Base-by-base conservation (phyloP, 1,140 invertebrate genomes). In the Drosophila mojavensis region DNA sequence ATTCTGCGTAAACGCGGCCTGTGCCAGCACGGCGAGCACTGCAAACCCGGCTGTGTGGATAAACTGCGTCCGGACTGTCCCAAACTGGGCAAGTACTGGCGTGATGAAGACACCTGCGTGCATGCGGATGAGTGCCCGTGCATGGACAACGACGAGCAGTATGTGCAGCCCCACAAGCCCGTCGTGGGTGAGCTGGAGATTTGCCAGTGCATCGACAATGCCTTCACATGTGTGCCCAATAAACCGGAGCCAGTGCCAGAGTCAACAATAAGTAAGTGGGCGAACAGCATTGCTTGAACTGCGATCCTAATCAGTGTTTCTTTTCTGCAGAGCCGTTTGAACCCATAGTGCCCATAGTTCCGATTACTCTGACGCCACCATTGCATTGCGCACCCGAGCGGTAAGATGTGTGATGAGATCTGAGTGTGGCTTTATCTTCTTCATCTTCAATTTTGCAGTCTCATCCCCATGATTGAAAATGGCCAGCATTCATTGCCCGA, bases 131-230 rank as follows among this genome's bases (percentile, higher is more conserved):
- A 96, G 64, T 97, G 96, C 81, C 95, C 95, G 4, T 97, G 96
- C 81, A 92, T 93, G 33, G 94, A 95, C 24, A 91, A 94, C 9
- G 91, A 94, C 24, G 95, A 95, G 39, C 91, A 93, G 61, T 91
- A 94, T 5, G 93, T 97, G 1, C 81, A 91, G 59, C 91, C 91
- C 0, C 91, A 92, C 54, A 90, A 80, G 53, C 88, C 84, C 3
- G 89, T 91, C 17, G 43, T 86, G 0, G 74, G 65, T 3, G 85
- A 91, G 24, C 59, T 67, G 78, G 93, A 94, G 81, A 93, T 94
- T 15, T 97, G 96, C 76, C 96, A 97, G 76, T 97, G 96, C 78
- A 91, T 96, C 1, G 94, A 96, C 77, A 96, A 97, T 91, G 93
- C 93, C n/a, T 94, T 78, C 4, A 96, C 70, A 92, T 94, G 56